Conservation (phyloP, 2,888 invertebrate species). For the Nomada goodeniana region DNA sequence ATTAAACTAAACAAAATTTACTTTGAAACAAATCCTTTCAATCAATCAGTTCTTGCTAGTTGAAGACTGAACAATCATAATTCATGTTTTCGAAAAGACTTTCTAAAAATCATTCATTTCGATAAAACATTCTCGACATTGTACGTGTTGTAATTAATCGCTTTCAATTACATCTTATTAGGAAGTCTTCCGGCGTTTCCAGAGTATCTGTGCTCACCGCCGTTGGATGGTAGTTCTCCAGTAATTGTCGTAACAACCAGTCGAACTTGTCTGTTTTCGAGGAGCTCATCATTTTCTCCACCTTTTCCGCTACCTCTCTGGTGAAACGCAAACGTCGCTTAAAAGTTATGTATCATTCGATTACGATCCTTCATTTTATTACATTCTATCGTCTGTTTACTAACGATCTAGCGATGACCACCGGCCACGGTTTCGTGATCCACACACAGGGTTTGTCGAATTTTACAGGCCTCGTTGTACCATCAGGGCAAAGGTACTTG, state of each 20-base stretch:
- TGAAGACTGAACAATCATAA: neutral
- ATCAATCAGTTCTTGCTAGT: neutral
- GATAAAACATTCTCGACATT: neutral
- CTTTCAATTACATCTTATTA: constrained; percentile 84
- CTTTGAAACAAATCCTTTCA: too few relatives aligned
- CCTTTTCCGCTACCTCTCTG: constrained; percentile 84
- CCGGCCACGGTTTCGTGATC: constrained; percentile 92
- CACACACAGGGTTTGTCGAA: constrained; percentile 89
- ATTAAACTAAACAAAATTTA: too few relatives aligned
- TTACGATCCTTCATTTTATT: neutral
- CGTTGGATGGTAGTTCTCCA: constrained; percentile 86
- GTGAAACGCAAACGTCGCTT: constrained; percentile 45
- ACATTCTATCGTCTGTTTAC: constrained; percentile 10
- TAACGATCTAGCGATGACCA: constrained; percentile 89
- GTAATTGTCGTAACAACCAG: constrained; percentile 87
- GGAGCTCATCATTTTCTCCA: constrained; percentile 85
- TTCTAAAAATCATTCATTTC: neutral
- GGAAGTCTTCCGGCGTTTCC: constrained; percentile 88
- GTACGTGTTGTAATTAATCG: constrained; percentile 24
- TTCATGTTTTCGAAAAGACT: neutral
- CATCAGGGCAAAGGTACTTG: constrained; percentile 91
- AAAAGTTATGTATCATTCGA: constrained; percentile 3
- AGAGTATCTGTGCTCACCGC: constrained; percentile 84
- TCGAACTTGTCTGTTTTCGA: constrained; percentile 81
- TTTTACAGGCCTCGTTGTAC: constrained; percentile 87